A percentile compares a stretch with the other conserved stretches of the same genome.
Evolutionary conservation across 1,140 invertebrate species (phyloP).

Genomic region (Pachypeltis micranthus): DNA sequence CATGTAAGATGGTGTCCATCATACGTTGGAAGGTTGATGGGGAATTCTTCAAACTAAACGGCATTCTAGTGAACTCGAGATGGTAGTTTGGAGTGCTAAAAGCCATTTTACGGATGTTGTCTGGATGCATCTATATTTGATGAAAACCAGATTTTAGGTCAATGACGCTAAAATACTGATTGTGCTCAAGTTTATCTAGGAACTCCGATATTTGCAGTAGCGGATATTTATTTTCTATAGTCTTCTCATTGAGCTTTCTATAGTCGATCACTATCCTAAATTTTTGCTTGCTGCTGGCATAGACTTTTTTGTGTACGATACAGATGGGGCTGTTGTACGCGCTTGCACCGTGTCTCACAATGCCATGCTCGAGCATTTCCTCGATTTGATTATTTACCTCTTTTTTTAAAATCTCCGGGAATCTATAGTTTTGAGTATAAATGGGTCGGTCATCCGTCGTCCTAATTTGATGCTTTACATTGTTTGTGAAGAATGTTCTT

Average conservation of each 20-base stretch:
- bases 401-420: too few species aligned
- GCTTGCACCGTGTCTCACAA: too few species aligned
- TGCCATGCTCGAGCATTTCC: too few species aligned
- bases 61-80: too few species aligned
- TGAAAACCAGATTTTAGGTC: constrained; percentile 40
- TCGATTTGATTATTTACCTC: too few species aligned
- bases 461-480: too few species aligned
- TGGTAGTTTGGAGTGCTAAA: constrained; percentile 33
- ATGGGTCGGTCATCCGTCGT: too few species aligned
- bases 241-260: constrained; percentile 23
- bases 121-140: constrained; percentile 38
- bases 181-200: too few species aligned
- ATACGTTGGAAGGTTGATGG: constrained; percentile 37
- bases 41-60: constrained; percentile 35
- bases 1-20: too few species aligned
- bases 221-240: constrained; percentile 34
- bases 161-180: constrained; percentile 36
- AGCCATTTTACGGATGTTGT: constrained; percentile 36
- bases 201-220: constrained; percentile 36
- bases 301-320: constrained; percentile 25
- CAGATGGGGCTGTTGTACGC: constrained; percentile 21
- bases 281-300: constrained; percentile 23
- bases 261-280: constrained; percentile 23
- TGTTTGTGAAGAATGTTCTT: too few species aligned
- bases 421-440: too few species aligned